Evolutionary conservation across 2,797 vertebrate genomes (phyloP).

Genomic region (Dallia pectoralis): DNA sequence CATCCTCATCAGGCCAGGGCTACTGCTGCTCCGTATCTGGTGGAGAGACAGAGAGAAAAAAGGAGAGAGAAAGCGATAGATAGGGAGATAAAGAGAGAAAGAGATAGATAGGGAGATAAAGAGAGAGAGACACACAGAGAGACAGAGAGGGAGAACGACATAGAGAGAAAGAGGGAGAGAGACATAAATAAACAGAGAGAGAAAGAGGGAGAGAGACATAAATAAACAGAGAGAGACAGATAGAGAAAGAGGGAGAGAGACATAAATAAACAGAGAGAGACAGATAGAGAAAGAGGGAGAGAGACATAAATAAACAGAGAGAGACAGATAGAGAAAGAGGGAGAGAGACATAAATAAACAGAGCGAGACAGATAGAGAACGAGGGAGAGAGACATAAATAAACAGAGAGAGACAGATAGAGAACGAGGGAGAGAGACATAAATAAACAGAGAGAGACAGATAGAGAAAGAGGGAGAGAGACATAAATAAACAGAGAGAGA

Average conservation of each 20-base stretch:
- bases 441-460: too few species aligned
- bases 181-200: too few species aligned
- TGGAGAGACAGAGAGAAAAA: not conserved
- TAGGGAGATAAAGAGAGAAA: not conserved
- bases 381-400: not conserved
- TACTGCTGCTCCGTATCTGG: slow-evolving; percentile 75
- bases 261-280: not conserved
- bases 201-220: not conserved
- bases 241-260: too few species aligned
- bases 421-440: not conserved
- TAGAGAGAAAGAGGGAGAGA: not conserved
- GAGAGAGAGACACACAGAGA: not conserved
- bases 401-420: not conserved
- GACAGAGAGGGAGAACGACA: too few species aligned
- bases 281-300: not conserved
- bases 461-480: not conserved
- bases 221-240: slow-evolving; percentile 1
- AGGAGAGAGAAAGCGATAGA: too few species aligned
- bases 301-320: not conserved
- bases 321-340: not conserved
- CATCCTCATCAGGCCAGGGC: slow-evolving; percentile 74
- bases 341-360: not conserved
- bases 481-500: not conserved
- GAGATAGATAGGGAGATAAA: too few species aligned
- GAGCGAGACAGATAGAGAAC: not conserved